Conservation (phyloP, 2,888 invertebrate genomes). For the Xestia xanthographa region DNA sequence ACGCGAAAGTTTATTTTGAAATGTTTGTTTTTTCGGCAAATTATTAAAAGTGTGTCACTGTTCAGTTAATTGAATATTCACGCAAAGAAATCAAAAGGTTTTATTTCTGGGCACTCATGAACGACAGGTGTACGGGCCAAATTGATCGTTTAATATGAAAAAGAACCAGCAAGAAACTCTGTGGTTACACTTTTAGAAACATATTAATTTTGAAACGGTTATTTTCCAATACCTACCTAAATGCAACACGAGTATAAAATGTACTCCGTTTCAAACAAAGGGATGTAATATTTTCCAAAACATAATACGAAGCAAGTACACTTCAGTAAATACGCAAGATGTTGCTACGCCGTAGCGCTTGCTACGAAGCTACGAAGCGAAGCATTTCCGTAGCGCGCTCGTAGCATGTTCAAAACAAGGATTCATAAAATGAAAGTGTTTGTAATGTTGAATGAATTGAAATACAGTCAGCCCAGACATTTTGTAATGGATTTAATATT, state of each 20-base stretch:
- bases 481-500: background rate
- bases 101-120: background rate
- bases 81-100: background rate
- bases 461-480: background rate
- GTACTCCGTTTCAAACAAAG: background rate
- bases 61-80: background rate
- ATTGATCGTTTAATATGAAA: background rate
- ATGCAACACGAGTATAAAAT: background rate
- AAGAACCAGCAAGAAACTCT: background rate
- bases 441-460: slow-evolving; percentile 11
- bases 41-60: background rate
- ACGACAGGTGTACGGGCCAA: background rate
- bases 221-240: background rate
- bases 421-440: slow-evolving; percentile 32
- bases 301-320: slow-evolving; percentile 8
- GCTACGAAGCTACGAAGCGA: slow-evolving; percentile 61
- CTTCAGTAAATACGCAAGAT: slow-evolving; percentile 32
- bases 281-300: slow-evolving; percentile 21
- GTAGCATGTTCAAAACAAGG: slow-evolving; percentile 34
- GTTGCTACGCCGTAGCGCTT: slow-evolving; percentile 60
- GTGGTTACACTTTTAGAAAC: background rate
- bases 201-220: background rate
- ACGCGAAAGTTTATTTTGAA: background rate
- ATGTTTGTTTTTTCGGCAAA: background rate
- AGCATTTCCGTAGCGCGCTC: slow-evolving; percentile 57